A percentile compares a stretch with the other conserved stretches of the same genome.
These are phyloP conservation scores for Asteroscopus sphinx DNA, from an alignment of 2,888 invertebrate genomes.

Conservation along the genomic window DNA sequence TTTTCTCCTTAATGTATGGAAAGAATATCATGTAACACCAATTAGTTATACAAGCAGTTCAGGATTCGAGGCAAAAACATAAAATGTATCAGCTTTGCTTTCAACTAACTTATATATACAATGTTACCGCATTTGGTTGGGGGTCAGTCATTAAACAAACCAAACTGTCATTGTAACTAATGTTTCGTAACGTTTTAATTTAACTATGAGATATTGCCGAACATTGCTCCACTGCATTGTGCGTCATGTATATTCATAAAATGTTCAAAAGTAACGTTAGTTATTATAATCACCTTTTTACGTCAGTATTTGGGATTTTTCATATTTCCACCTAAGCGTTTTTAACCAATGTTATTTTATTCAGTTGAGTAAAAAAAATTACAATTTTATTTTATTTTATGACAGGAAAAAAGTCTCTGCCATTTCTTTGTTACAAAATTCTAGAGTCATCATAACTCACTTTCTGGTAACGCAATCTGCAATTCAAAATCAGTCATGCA, in stretches of 20 bases:
- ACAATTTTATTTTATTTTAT: no score
- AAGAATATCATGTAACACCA: no score
- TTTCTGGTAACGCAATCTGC: slow-evolving; percentile 5
- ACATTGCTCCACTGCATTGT: background rate
- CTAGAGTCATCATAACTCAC: background rate
- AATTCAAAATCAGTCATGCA: slow-evolving; percentile 12
- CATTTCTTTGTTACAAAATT: background rate
- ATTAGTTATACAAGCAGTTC: no score
- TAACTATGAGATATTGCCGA: background rate
- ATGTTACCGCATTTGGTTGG: slow-evolving; percentile 1
- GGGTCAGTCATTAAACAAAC: slow-evolving; percentile 8
- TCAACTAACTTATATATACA: slow-evolving; percentile 9
- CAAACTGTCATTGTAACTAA: slow-evolving; percentile 7
- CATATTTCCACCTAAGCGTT: no score
- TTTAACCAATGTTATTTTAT: no score
- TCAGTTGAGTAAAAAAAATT: no score
- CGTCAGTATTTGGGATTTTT: no score
- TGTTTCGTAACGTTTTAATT: slow-evolving; percentile 17
- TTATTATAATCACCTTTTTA: background rate
- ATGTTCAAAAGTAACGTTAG: background rate
- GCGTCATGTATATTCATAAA: background rate
- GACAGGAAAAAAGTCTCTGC: no score
- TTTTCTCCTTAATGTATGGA: no score
- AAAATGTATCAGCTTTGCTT: slow-evolving; percentile 6
- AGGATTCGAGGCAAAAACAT: no score